Conservation (phyloP, 2,113 vertebrate species). For the Salvator merianae region DNA sequence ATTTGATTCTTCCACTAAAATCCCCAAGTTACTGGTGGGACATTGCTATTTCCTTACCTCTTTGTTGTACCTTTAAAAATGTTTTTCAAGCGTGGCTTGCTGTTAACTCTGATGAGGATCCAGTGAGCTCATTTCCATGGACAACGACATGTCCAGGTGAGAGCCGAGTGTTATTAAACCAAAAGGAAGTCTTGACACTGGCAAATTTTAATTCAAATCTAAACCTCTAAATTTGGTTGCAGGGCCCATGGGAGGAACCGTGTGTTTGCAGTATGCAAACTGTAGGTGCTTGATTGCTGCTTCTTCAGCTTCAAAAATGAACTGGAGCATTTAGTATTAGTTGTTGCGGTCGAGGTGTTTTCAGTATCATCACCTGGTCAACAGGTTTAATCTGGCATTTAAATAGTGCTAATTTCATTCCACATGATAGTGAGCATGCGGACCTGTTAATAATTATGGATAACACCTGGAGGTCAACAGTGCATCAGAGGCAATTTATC, state of each 20-base stretch:
- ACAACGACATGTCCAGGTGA: constrained; percentile 70
- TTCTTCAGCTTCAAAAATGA: constrained; percentile 34
- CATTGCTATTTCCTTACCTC: constrained; percentile 16
- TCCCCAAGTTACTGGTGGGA: neutral
- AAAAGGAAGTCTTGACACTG: constrained; percentile 75
- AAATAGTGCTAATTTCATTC: neutral
- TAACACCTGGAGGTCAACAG: too few relatives aligned
- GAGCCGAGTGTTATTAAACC: constrained; percentile 39
- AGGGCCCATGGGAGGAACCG: constrained; percentile 72
- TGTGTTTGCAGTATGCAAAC: constrained; percentile 81
- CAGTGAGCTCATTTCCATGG: constrained; percentile 74
- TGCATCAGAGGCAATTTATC: too few relatives aligned
- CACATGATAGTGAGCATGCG: neutral
- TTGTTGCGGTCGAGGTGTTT: neutral
- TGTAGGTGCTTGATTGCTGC: constrained; percentile 42
- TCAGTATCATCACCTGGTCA: neutral
- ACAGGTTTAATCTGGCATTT: neutral
- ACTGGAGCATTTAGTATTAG: constrained; percentile 8
- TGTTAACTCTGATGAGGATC: constrained; percentile 45
- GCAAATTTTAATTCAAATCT: constrained; percentile 87
- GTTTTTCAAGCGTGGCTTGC: constrained; percentile 33
- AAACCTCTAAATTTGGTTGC: constrained; percentile 84
- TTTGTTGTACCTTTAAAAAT: too few relatives aligned
- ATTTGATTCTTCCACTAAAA: neutral
- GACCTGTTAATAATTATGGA: too few relatives aligned